phyloP scores from a whole-genome alignment of 2,797 vertebrate genomes.

The Pantherophis vulpinus region DNA sequence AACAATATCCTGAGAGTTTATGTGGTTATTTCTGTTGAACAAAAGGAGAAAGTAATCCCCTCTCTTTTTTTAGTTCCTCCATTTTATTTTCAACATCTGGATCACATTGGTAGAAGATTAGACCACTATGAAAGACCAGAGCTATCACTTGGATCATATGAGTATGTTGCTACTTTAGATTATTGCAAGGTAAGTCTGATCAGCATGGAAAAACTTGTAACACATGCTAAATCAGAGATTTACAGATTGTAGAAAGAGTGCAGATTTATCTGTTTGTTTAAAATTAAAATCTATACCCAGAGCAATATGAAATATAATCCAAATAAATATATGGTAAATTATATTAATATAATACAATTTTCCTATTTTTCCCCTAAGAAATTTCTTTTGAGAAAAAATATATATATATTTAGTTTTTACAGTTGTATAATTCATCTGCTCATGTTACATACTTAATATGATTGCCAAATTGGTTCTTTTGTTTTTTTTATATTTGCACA shows the following conservation, averaged over 20 bases:
- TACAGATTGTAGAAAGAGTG: neutral
- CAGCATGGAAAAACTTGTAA: neutral
- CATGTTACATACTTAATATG: neutral
- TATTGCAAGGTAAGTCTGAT: conserved; percentile 88
- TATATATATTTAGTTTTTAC: neutral
- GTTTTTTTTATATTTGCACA: neutral
- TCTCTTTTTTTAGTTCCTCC: conserved; percentile 78
- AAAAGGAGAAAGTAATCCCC: conserved; percentile 30
- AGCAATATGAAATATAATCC: neutral
- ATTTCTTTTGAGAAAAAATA: neutral
- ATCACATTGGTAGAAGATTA: conserved; percentile 87
- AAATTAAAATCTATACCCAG: neutral
- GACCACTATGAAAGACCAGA: conserved; percentile 91
- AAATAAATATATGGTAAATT: neutral
- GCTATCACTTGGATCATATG: conserved; percentile 92
- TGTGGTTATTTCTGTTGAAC: neutral
- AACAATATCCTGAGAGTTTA: neutral
- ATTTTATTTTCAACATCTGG: conserved; percentile 96
- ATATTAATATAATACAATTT: neutral
- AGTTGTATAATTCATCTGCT: neutral
- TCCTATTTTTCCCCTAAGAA: neutral
- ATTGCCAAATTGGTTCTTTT: neutral
- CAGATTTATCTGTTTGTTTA: neutral
- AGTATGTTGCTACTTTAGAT: conserved; percentile 88
- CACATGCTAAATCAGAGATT: neutral